Evolutionary conservation across 1,140 invertebrate species (phyloP), one percentile per base, ranked within the genome.

Genomic region (Mycetomoellerius zeteki): DNA sequence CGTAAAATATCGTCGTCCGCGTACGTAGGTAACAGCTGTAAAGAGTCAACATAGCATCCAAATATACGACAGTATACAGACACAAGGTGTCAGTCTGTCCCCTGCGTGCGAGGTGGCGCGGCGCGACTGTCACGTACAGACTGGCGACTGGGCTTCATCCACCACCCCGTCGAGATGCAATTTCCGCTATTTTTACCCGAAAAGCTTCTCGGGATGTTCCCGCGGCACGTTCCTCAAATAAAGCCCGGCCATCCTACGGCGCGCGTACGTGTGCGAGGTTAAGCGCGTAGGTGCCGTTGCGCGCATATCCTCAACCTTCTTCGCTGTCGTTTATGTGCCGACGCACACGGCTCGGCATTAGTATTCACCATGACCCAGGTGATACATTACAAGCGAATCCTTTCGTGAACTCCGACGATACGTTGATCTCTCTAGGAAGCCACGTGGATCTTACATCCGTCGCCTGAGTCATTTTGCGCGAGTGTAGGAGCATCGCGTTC

Each of bases 181-280:
- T 95, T 95, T 95, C 94, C 94, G 94, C 93, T 95, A 95, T 94
- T 95, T 95, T 95, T 95, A 94, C 93, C 91, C 90, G 93, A 94
- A 94, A 95, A 95, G 93, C 94, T 94, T 92, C 94, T 93, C 93
- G 93, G 90, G 91, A 88, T 92, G 92, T 93, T 92, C 93, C 92
- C 90, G 90, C 89, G 92, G 93, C 94, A 95, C 94, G 94, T 95
- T 95, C 93, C 92, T 94, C 94, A 94, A 94, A 95, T 95, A 95
- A 94, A 91, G 86, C 78, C 73, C 60, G 77, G 56, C 82, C 73
- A 54, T 62, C 65, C 87, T 60, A 82, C 75, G 54, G 27, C n/a
- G 47, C 73, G 8, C n/a, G 47, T 80, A 77, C 88, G 67, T 77
- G 78, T 54, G 52, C 71, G 69, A 43, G 80, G 69, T 84, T 84